These are phyloP conservation scores for Sesamia nonagrioides DNA, from an alignment of 1,140 invertebrate species.

Conservation along the genomic window DNA sequence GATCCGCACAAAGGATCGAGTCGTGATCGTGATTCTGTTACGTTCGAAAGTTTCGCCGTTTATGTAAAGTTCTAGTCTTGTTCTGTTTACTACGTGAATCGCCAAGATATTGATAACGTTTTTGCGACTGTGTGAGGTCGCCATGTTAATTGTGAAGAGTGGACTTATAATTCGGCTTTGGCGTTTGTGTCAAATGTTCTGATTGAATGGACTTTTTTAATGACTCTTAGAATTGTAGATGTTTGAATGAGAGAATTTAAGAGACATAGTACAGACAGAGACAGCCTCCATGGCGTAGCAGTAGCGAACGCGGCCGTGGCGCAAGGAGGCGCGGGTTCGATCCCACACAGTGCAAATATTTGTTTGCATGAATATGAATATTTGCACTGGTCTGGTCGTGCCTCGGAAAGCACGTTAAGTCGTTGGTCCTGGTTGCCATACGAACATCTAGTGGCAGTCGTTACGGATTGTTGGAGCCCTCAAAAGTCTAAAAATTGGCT, in stretches of 20 bases:
- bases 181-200: not conserved
- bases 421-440: too few relatives aligned
- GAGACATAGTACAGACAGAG: not conserved
- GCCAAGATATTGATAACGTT: slow-evolving; percentile 33
- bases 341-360: too few relatives aligned
- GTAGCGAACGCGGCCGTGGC: too few relatives aligned
- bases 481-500: too few relatives aligned
- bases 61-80: slow-evolving; percentile 76
- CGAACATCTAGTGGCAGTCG: too few relatives aligned
- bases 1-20: slow-evolving; percentile 79
- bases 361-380: too few relatives aligned
- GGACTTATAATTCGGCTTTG: not conserved
- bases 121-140: slow-evolving; percentile 42
- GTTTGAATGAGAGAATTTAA: not conserved
- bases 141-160: slow-evolving; percentile 1
- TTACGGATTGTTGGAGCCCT: too few relatives aligned
- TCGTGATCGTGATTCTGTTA: slow-evolving; percentile 85
- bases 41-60: slow-evolving; percentile 78
- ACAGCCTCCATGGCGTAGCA: too few relatives aligned
- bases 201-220: not conserved
- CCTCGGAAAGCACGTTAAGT: too few relatives aligned
- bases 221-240: not conserved
- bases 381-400: too few relatives aligned
- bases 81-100: slow-evolving; percentile 54
- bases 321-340: too few relatives aligned